phyloP scores from a whole-genome alignment of 2,113 vertebrate species.

The Phaethon lepturus region DNA sequence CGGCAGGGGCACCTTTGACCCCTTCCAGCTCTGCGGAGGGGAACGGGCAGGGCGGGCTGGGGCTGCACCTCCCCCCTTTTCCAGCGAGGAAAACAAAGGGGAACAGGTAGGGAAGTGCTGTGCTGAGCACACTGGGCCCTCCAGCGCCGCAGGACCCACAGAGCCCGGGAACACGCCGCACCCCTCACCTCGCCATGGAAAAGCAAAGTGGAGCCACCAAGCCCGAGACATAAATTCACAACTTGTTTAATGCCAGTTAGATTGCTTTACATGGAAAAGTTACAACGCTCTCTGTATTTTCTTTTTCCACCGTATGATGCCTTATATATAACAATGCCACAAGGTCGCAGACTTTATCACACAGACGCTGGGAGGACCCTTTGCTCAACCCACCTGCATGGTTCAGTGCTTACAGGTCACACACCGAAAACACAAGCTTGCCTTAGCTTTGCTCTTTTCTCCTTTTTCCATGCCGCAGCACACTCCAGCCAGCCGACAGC shows the following conservation, averaged over 20 bases:
- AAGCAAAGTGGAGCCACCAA: neutral
- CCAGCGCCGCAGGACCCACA: no score
- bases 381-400: neutral
- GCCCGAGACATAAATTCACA: neutral
- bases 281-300: neutral
- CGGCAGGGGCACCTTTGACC: neutral
- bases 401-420: neutral
- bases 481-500: neutral
- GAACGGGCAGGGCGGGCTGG: neutral
- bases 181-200: fast-evolving
- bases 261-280: slow-evolving; percentile 10
- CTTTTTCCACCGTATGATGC: neutral
- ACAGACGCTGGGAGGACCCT: neutral
- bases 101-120: no score
- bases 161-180: fast-evolving
- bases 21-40: fast-evolving
- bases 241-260: slow-evolving; percentile 65
- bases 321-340: neutral
- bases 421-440: neutral
- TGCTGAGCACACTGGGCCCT: no score
- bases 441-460: neutral
- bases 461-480: neutral
- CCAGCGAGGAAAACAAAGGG: neutral
- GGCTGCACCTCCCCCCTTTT: no score
- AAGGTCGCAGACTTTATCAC: neutral